These are phyloP conservation scores for Lophura nycthemera DNA, from an alignment of 2,113 vertebrate species.

Conservation along the genomic window DNA sequence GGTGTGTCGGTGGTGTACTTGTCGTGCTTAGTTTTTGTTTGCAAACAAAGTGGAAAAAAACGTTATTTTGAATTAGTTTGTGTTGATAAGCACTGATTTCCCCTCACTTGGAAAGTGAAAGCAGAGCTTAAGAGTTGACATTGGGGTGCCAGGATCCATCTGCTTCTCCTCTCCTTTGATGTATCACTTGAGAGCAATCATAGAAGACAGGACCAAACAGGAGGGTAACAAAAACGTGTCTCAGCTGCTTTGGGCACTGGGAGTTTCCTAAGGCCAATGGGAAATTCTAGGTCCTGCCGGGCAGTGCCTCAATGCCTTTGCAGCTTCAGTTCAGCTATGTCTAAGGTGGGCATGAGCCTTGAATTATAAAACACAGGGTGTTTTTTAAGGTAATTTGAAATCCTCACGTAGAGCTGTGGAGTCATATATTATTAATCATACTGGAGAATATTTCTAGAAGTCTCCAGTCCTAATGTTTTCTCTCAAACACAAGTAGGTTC, in stretches of 20 bases:
- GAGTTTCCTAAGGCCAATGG: not conserved
- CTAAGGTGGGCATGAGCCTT: not conserved
- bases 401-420: not conserved
- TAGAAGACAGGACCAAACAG: not conserved
- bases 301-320: not conserved
- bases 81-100: not conserved
- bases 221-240: not conserved
- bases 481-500: constrained; percentile 54
- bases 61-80: not conserved
- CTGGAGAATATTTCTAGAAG: constrained; percentile 45
- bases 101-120: not conserved
- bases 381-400: constrained; percentile 24
- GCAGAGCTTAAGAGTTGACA: not conserved
- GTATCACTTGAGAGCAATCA: not conserved
- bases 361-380: not conserved
- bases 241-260: not conserved
- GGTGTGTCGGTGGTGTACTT: accelerated
- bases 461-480: constrained; percentile 26
- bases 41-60: not conserved
- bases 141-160: not conserved
- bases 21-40: not conserved
- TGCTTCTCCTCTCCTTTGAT: not conserved
- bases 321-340: not conserved
- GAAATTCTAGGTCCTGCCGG: not conserved
- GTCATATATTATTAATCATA: constrained; percentile 43